Conservation (phyloP, 1,140 invertebrate species). For the Drosophila sp. region DNA sequence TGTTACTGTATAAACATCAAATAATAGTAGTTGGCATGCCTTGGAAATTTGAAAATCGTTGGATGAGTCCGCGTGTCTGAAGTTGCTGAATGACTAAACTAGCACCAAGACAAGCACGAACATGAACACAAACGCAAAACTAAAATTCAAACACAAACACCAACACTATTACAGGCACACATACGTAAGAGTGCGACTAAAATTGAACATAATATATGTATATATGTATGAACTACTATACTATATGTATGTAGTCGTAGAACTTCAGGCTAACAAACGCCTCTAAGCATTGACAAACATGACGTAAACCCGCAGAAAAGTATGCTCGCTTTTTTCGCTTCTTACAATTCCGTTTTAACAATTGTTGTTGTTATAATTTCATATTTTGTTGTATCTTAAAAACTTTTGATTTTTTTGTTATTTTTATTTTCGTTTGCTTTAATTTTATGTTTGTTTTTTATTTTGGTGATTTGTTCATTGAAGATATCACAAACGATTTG, state of each 20-base stretch:
- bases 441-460: conserved; percentile 22
- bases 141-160: conserved; percentile 32
- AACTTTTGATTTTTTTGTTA: conserved; percentile 1
- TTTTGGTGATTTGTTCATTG: conserved; percentile 8
- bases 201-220: conserved; percentile 33
- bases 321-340: conserved; percentile 59
- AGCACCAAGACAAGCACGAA: conserved; percentile 35
- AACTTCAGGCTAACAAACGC: conserved; percentile 54
- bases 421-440: neutral
- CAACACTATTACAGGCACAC: conserved; percentile 25
- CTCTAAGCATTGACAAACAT: conserved; percentile 71
- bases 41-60: conserved; percentile 25
- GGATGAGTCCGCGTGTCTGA: conserved; percentile 24
- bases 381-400: conserved; percentile 16
- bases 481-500: conserved; percentile 30
- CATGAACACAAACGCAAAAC: conserved; percentile 23
- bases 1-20: conserved; percentile 23
- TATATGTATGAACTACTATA: neutral
- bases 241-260: conserved; percentile 33
- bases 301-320: conserved; percentile 77
- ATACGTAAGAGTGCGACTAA: conserved; percentile 21
- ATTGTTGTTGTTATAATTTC: conserved; percentile 37
- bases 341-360: conserved; percentile 18
- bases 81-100: conserved; percentile 24
- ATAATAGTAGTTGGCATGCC: conserved; percentile 19